Conservation (phyloP, 2,113 vertebrate species). For the Synchiropus splendidus region DNA sequence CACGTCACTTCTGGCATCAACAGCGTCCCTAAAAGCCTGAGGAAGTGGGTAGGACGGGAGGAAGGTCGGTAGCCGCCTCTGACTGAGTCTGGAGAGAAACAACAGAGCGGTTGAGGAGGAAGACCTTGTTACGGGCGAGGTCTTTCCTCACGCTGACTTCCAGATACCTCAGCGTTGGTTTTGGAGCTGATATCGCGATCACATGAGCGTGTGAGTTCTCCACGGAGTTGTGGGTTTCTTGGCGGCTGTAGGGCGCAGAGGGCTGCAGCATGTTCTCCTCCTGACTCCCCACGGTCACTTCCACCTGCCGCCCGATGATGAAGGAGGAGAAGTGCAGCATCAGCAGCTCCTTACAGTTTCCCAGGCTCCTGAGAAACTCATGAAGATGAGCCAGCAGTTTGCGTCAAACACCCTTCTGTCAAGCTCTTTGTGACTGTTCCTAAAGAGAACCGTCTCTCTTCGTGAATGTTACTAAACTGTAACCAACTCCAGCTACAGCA, state of each 20-base stretch:
- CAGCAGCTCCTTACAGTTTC: constrained; percentile 78
- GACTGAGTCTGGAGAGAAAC: constrained; percentile 21
- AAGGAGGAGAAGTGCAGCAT: constrained; percentile 81
- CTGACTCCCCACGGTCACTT: constrained; percentile 65
- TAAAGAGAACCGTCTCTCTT: too few species aligned
- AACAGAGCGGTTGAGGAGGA: not conserved
- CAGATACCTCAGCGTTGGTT: constrained; percentile 21
- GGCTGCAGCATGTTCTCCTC: constrained; percentile 72
- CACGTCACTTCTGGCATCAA: constrained; percentile 36
- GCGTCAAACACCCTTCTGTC: too few species aligned
- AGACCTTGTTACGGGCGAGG: too few species aligned
- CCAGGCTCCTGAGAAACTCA: constrained; percentile 65
- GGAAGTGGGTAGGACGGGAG: constrained; percentile 29
- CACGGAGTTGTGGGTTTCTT: not conserved
- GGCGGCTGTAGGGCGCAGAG: constrained; percentile 31
- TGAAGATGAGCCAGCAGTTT: too few species aligned
- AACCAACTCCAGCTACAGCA: too few species aligned
- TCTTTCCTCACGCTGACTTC: too few species aligned
- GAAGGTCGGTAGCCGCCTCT: constrained; percentile 37
- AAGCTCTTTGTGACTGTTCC: too few species aligned
- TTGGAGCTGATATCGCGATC: constrained; percentile 48
- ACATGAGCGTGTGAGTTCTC: constrained; percentile 15
- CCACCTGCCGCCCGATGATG: constrained; percentile 74
- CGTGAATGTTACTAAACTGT: too few species aligned
- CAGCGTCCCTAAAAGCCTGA: constrained; percentile 40